These are phyloP conservation scores for Crocuta crocuta DNA, from an alignment of 2,113 vertebrate genomes.

Conservation along the genomic window DNA sequence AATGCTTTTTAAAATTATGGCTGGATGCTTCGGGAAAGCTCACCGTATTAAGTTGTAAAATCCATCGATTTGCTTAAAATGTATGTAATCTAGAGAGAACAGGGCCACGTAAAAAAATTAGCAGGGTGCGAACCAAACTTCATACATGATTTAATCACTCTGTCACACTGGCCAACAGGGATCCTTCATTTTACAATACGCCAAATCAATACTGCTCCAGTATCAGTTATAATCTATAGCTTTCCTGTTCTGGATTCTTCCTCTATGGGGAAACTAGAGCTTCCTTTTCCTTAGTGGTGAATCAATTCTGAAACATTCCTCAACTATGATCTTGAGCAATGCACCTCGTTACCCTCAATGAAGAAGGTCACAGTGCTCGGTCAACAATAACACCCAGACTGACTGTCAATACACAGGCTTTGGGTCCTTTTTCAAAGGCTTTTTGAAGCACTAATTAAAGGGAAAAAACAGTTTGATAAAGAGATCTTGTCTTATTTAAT, in stretches of 20 bases:
- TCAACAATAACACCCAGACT: rapidly evolving
- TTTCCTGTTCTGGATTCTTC: neutral
- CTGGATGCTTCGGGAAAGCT: neutral
- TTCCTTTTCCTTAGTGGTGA: neutral
- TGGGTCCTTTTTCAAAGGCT: neutral
- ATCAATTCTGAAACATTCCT: neutral
- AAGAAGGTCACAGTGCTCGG: rapidly evolving
- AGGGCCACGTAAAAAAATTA: rapidly evolving
- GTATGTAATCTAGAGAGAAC: rapidly evolving
- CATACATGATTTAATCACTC: rapidly evolving
- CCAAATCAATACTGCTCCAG: rapidly evolving
- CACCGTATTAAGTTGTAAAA: neutral
- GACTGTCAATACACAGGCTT: rapidly evolving
- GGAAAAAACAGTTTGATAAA: neutral
- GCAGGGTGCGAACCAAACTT: neutral
- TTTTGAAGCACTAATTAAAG: neutral
- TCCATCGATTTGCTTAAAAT: neutral
- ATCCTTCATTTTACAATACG: rapidly evolving
- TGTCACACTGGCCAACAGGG: too few relatives aligned
- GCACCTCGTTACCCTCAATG: rapidly evolving
- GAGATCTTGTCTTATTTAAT: neutral
- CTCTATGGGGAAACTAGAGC: neutral
- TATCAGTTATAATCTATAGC: rapidly evolving
- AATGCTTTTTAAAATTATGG: neutral
- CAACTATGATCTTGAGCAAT: rapidly evolving